Evolutionary conservation across 2,797 vertebrate genomes (phyloP).

Genomic region (Hippoglossus hippoglossus): DNA sequence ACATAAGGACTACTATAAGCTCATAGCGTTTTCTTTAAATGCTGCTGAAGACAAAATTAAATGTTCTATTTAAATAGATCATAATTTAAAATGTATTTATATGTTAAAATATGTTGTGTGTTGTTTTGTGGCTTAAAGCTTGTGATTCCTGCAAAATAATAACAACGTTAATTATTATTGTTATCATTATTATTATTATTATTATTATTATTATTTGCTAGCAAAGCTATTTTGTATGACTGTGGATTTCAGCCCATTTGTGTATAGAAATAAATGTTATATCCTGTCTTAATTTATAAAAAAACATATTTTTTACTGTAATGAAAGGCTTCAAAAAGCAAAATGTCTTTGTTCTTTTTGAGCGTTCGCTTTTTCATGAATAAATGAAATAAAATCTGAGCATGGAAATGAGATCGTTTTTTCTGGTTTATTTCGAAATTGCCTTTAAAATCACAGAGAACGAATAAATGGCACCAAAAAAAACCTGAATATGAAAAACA

Average conservation of each 20-base stretch:
- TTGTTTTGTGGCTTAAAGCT: conserved; percentile 69
- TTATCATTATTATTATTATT: conserved; percentile 45
- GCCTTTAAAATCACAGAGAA: neutral
- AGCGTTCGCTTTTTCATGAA: conserved; percentile 63
- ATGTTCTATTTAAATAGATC: conserved; percentile 48
- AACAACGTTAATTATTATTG: conserved; percentile 33
- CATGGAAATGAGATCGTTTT: conserved; percentile 55
- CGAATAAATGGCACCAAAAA: too few relatives aligned
- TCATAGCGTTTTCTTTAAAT: conserved; percentile 18
- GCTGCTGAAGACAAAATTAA: conserved; percentile 29
- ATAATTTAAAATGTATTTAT: conserved; percentile 66
- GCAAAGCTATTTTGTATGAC: conserved; percentile 41
- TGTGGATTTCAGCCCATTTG: conserved; percentile 49
- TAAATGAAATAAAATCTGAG: conserved; percentile 55
- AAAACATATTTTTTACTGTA: conserved; percentile 57
- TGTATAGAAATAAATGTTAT: conserved; percentile 54
- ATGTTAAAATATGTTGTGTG: conserved; percentile 51
- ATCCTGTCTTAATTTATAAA: conserved; percentile 56
- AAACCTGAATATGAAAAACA: too few relatives aligned
- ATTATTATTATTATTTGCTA: conserved; percentile 41
- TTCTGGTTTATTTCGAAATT: conserved; percentile 13
- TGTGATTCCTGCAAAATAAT: conserved; percentile 17
- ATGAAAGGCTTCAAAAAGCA: conserved; percentile 44
- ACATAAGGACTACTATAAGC: neutral
- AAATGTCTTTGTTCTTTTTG: conserved; percentile 44